Evolutionary conservation across 2,797 vertebrate species (phyloP).

Genomic region (Balearica regulorum): DNA sequence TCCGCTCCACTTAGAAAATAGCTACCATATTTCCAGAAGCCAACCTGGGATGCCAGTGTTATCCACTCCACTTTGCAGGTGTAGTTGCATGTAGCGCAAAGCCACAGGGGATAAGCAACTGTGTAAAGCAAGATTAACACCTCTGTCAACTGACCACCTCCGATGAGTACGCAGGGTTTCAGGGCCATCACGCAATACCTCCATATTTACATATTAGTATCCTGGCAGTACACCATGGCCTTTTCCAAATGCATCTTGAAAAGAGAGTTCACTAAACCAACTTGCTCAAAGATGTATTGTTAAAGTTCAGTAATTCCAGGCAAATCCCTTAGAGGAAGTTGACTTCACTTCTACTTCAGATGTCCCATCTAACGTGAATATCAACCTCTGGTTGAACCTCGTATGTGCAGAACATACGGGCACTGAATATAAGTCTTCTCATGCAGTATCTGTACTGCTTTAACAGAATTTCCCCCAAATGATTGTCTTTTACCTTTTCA

Average conservation of each 20-base stretch:
- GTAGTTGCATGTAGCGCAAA: fast-evolving
- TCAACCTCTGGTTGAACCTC: neutral
- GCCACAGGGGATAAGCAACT: neutral
- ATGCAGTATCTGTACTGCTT: neutral
- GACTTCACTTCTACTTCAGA: neutral
- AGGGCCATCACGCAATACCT: neutral
- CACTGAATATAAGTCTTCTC: neutral
- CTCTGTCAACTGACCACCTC: neutral
- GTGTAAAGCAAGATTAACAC: neutral
- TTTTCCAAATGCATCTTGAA: neutral
- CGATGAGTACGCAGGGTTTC: neutral
- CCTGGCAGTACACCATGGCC: neutral
- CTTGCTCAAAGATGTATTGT: neutral
- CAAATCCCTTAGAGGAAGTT: neutral
- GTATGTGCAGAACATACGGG: neutral
- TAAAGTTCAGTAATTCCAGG: neutral
- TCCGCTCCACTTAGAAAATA: neutral
- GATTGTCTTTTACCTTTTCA: constrained; percentile 19
- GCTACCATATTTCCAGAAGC: neutral
- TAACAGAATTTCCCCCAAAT: neutral
- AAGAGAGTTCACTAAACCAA: neutral
- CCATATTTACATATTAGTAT: neutral
- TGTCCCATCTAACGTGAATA: neutral
- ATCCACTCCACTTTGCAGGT: neutral
- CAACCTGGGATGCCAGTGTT: neutral